phyloP scores from a whole-genome alignment of 2,113 vertebrate species.

The Corynorhinus townsendii region DNA sequence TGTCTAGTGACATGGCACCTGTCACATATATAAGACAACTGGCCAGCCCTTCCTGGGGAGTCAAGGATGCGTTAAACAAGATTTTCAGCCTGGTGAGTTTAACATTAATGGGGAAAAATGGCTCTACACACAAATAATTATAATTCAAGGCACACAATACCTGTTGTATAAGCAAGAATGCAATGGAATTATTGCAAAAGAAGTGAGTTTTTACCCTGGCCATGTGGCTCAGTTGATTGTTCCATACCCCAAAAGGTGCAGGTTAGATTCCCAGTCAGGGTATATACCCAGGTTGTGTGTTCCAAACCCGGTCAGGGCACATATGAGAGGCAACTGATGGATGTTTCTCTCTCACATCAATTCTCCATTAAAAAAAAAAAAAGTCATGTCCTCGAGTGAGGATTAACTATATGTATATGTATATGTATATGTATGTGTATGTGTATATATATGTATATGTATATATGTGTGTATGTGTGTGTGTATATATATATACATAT shows the following conservation, averaged over 20 bases:
- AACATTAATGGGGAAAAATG: neutral
- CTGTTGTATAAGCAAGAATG: neutral
- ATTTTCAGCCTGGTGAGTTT: neutral
- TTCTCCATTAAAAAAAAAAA: neutral
- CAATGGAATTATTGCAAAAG: neutral
- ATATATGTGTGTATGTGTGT: no score
- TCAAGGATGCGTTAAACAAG: neutral
- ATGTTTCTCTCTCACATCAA: neutral
- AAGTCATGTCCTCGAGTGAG: neutral
- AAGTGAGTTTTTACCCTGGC: neutral
- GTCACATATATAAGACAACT: neutral
- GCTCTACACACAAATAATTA: neutral
- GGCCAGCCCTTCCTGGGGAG: neutral
- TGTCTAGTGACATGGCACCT: neutral
- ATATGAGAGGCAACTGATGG: neutral
- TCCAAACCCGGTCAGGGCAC: neutral
- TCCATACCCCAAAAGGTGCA: neutral
- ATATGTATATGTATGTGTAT: fast-evolving
- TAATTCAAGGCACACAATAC: neutral
- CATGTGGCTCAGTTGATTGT: neutral
- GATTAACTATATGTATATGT: neutral
- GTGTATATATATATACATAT: no score
- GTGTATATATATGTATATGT: no score
- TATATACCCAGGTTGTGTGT: neutral
- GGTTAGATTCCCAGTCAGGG: neutral